A percentile compares a stretch with the other conserved stretches of the same genome.
These are phyloP conservation scores for Epinotia demarniana DNA, from an alignment of 2,888 invertebrate species.

Conservation along the genomic window DNA sequence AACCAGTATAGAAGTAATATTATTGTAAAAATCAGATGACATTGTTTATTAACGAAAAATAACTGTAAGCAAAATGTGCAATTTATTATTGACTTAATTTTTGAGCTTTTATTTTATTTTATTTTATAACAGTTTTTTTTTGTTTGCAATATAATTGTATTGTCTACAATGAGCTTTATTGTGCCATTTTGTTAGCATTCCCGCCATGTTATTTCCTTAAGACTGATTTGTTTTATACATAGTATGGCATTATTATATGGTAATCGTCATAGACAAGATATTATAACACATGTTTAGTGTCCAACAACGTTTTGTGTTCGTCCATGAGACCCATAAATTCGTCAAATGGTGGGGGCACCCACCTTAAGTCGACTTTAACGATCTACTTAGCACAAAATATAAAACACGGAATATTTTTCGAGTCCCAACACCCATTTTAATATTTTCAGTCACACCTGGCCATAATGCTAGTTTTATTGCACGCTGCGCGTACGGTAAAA, in stretches of 20 bases:
- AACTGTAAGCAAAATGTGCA: not conserved
- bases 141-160: not conserved
- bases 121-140: not conserved
- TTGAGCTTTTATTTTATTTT: not conserved
- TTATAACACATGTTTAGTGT: no score
- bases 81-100: not conserved
- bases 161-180: slow-evolving; percentile 28
- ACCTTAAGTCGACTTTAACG: no score
- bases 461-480: no score
- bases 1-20: not conserved
- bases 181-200: slow-evolving; percentile 24
- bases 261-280: no score
- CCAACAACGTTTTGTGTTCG: no score
- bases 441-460: no score
- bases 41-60: not conserved
- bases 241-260: not conserved
- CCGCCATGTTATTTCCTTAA: slow-evolving; percentile 29
- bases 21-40: not conserved
- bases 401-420: no score
- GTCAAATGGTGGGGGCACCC: no score
- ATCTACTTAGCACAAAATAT: no score
- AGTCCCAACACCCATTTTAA: no score
- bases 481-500: no score
- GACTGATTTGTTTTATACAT: slow-evolving; percentile 20
- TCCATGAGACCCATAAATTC: no score